Conservation (phyloP, 2,888 invertebrate species). For the Theretra japonica region DNA sequence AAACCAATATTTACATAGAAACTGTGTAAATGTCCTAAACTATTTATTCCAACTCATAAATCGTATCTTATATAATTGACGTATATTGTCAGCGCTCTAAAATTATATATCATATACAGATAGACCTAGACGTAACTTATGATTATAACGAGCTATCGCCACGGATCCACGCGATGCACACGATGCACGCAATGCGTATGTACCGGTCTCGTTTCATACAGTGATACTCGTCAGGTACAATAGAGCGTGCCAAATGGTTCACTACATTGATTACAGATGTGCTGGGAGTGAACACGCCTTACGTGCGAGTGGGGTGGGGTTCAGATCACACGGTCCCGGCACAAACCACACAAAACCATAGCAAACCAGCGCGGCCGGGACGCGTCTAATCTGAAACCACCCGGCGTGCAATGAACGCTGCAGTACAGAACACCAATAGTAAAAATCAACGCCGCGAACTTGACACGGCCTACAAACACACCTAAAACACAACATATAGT, state of each 20-base stretch:
- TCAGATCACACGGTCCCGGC: conserved; percentile 35
- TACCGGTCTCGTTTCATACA: conserved; percentile 66
- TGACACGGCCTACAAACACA: conserved; percentile 69
- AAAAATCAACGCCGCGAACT: conserved; percentile 48
- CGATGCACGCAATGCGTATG: conserved; percentile 49
- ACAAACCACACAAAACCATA: conserved; percentile 39
- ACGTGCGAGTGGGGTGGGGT: conserved; percentile 25
- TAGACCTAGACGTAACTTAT: conserved; percentile 54
- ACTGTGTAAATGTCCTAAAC: conserved; percentile 45
- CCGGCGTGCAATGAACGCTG: neutral
- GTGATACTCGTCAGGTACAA: conserved; percentile 71
- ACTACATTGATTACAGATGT: conserved; percentile 35
- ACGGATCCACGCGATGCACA: conserved; percentile 61
- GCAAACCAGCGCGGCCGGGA: conserved; percentile 39
- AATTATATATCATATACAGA: conserved; percentile 58
- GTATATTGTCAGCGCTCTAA: conserved; percentile 74
- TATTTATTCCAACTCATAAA: conserved; percentile 54
- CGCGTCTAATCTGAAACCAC: conserved; percentile 40
- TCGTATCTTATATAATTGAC: conserved; percentile 75
- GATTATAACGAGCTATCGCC: conserved; percentile 63
- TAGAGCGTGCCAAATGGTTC: conserved; percentile 69
- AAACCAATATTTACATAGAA: conserved; percentile 58
- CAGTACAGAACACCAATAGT: conserved; percentile 24
- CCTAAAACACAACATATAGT: conserved; percentile 61
- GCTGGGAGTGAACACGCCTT: conserved; percentile 5